A percentile compares a stretch with the other conserved stretches of the same genome.
Evolutionary conservation across 2,797 vertebrate genomes (phyloP).

Genomic region (Xenops minutus): DNA sequence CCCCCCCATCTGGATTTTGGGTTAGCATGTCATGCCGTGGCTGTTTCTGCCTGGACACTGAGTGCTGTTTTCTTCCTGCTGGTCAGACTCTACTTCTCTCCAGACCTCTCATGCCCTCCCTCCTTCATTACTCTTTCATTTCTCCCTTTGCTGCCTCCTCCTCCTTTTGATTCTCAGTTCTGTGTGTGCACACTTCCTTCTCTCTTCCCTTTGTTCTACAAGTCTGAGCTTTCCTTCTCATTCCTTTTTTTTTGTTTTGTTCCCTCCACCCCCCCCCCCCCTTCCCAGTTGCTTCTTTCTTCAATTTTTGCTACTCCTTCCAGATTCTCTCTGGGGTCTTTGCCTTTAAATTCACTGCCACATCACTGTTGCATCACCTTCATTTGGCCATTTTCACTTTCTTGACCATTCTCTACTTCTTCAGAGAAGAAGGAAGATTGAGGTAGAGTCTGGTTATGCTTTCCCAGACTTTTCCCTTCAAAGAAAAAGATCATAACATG

Average conservation of each 20-base stretch:
- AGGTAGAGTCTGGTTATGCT: not conserved
- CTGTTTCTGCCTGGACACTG: fast-evolving
- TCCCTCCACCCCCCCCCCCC: not conserved
- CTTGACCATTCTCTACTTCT: not conserved
- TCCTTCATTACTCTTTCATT: slow-evolving; percentile 6
- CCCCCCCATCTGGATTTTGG: fast-evolving
- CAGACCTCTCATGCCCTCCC: not conserved
- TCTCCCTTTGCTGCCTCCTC: not conserved
- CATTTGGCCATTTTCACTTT: not conserved
- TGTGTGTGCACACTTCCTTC: not conserved
- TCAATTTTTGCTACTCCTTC: slow-evolving; percentile 19
- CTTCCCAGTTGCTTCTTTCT: not conserved
- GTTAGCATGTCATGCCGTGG: fast-evolving
- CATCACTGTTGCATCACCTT: not conserved
- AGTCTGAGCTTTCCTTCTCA: not conserved
- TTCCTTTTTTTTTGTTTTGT: not conserved
- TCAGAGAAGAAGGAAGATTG: not conserved
- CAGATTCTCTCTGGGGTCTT: not conserved
- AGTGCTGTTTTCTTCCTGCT: not conserved
- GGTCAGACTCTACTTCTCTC: not conserved
- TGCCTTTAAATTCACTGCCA: not conserved
- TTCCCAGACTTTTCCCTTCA: not conserved
- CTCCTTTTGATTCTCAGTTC: not conserved
- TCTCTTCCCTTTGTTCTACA: slow-evolving; percentile 21
- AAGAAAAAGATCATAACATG: not conserved